Evolutionary conservation across 2,888 invertebrate species (phyloP).

Genomic region (Caenorhabditis sp.): DNA sequence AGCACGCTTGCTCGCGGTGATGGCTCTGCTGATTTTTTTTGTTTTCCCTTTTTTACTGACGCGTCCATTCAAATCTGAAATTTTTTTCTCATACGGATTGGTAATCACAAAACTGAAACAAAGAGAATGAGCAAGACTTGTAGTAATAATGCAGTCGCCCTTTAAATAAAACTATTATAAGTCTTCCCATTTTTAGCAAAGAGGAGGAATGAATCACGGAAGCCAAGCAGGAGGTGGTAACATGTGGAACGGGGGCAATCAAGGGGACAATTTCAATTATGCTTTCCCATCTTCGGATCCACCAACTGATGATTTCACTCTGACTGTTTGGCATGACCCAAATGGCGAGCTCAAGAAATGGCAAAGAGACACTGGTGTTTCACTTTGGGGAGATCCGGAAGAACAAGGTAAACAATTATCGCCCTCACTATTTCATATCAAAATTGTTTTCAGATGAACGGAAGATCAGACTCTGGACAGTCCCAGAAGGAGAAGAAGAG

Average conservation of each 20-base stretch:
- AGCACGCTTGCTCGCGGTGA: too few species aligned
- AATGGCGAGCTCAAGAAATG: slow-evolving; percentile 61
- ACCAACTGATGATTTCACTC: slow-evolving; percentile 49
- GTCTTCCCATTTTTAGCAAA: slow-evolving; percentile 6
- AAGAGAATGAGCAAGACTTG: too few species aligned
- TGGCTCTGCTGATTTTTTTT: too few species aligned
- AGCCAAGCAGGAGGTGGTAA: background rate
- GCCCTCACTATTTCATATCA: background rate
- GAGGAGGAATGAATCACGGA: slow-evolving; percentile 27
- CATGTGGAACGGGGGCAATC: slow-evolving; percentile 12
- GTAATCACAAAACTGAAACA: too few species aligned
- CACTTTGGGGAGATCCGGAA: slow-evolving; percentile 59
- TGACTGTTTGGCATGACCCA: slow-evolving; percentile 54
- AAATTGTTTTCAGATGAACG: slow-evolving; percentile 41
- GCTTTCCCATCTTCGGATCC: slow-evolving; percentile 10
- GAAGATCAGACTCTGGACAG: slow-evolving; percentile 50
- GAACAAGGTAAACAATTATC: slow-evolving; percentile 37
- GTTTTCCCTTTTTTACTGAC: too few species aligned
- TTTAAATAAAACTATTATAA: background rate
- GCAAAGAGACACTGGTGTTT: slow-evolving; percentile 61
- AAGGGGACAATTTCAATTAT: background rate
- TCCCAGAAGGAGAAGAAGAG: slow-evolving; percentile 56
- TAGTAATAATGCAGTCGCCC: too few species aligned
- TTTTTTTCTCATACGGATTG: too few species aligned
- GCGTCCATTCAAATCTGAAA: too few species aligned